phyloP scores from a whole-genome alignment of 1,140 invertebrate genomes.

The Bombus consobrinus region DNA sequence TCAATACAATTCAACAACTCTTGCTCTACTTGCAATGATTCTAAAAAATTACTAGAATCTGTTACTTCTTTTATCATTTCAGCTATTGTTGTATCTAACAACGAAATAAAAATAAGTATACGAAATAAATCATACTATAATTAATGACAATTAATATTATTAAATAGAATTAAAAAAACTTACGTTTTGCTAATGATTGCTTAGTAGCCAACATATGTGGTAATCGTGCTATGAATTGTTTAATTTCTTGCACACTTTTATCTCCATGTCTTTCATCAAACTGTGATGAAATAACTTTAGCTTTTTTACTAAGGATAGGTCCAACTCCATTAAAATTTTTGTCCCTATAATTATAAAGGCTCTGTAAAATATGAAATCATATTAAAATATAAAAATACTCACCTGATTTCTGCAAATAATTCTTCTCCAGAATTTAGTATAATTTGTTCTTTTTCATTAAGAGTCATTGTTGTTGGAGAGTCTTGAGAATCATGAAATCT shows the following conservation, averaged over 20 bases:
- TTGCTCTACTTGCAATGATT: conserved; percentile 90
- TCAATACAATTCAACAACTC: conserved; percentile 96
- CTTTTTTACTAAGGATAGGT: conserved; percentile 92
- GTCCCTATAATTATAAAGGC: conserved; percentile 85
- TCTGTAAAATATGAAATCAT: not conserved
- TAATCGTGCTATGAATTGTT: conserved; percentile 95
- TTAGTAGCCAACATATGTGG: conserved; percentile 95
- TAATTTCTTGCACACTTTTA: conserved; percentile 96
- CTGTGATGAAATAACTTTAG: conserved; percentile 92
- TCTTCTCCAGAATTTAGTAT: conserved; percentile 95
- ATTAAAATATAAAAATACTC: conserved; percentile 15
- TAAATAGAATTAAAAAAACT: conserved; percentile 30
- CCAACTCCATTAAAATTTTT: conserved; percentile 97
- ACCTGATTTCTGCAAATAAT: conserved; percentile 91
- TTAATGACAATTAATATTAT: not conserved
- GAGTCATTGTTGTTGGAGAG: conserved; percentile 84
- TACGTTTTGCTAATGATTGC: conserved; percentile 88
- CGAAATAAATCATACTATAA: not conserved
- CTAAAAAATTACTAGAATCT: conserved; percentile 86
- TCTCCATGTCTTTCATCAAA: conserved; percentile 93
- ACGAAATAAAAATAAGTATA: conserved; percentile 37
- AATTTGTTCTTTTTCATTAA: conserved; percentile 90
- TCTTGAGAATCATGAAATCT: conserved; percentile 90
- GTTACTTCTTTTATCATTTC: conserved; percentile 90
- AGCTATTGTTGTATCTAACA: conserved; percentile 89